Conservation (phyloP, 2,888 invertebrate species). For the Beris morrisii region DNA sequence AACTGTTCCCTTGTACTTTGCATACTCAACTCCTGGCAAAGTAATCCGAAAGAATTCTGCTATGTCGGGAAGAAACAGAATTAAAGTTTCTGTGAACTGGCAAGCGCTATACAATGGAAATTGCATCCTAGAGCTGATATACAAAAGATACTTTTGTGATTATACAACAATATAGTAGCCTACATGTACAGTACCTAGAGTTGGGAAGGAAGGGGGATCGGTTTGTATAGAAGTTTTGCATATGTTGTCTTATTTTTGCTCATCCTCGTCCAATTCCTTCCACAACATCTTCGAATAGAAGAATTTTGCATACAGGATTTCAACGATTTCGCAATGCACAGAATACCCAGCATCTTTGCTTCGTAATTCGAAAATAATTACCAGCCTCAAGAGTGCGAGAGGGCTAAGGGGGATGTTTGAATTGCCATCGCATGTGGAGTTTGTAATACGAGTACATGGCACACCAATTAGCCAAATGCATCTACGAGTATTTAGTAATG, state of each 20-base stretch:
- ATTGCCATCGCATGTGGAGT: background rate
- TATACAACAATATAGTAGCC: too few relatives aligned
- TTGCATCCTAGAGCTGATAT: conserved; percentile 12
- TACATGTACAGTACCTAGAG: too few relatives aligned
- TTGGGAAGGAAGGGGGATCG: too few relatives aligned
- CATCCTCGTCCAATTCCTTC: too few relatives aligned
- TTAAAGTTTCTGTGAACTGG: conserved; percentile 16
- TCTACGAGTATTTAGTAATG: too few relatives aligned
- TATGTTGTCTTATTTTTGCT: background rate
- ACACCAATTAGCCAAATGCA: too few relatives aligned
- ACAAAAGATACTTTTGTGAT: conserved; percentile 4
- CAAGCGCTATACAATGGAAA: conserved; percentile 4
- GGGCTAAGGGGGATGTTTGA: conserved; percentile 21
- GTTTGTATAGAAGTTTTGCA: conserved; percentile 6
- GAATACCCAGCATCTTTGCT: background rate
- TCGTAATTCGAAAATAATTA: conserved; percentile 16
- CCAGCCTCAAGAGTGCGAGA: background rate
- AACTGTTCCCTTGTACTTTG: background rate
- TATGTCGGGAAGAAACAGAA: conserved; percentile 10
- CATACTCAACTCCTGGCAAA: conserved; percentile 11
- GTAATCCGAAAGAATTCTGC: conserved; percentile 18
- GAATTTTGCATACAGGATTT: background rate
- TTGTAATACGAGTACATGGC: too few relatives aligned
- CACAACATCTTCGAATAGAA: too few relatives aligned
- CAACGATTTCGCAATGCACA: background rate